Percentiles rank a stretch among this genome's conserved stretches.
Evolutionary conservation across 2,113 vertebrate genomes (phyloP).

Genomic region (Pseudorhombus dupliciocellatus): DNA sequence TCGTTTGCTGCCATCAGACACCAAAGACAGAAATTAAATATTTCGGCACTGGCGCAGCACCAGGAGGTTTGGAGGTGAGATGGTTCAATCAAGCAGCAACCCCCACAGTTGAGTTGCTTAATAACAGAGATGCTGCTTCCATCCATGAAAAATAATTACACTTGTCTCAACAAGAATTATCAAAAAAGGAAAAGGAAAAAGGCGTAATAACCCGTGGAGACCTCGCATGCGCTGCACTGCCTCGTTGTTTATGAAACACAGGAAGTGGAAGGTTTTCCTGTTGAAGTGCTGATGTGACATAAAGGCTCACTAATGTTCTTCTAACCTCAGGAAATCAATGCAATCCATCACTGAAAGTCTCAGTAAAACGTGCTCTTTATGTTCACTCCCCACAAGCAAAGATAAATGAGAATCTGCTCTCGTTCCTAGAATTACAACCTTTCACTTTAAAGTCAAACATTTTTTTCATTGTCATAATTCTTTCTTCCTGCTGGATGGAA

Average conservation of each 20-base stretch:
- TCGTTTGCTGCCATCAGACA: constrained; percentile 15
- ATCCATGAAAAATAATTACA: neutral
- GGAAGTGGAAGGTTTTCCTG: neutral
- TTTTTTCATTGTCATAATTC: neutral
- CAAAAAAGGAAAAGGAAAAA: neutral
- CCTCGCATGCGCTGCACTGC: neutral
- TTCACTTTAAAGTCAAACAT: neutral
- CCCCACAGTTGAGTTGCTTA: neutral
- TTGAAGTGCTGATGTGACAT: constrained; percentile 2
- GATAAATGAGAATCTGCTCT: constrained; percentile 16
- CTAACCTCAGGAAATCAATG: constrained; percentile 6
- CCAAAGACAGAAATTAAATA: constrained; percentile 15
- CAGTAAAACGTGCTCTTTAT: neutral
- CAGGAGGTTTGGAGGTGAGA: neutral
- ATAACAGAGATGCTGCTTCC: neutral
- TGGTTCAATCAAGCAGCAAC: neutral
- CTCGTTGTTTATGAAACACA: neutral
- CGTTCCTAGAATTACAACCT: neutral
- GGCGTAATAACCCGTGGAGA: neutral
- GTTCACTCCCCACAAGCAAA: neutral
- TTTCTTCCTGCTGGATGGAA: neutral
- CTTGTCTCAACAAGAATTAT: constrained; percentile 12
- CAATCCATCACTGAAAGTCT: neutral
- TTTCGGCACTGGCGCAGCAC: neutral
- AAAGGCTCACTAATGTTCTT: neutral